Evolutionary conservation across 2,888 invertebrate genomes (phyloP), one percentile per base, ranked within the genome.

Genomic region (Argyresthia goedartella): DNA sequence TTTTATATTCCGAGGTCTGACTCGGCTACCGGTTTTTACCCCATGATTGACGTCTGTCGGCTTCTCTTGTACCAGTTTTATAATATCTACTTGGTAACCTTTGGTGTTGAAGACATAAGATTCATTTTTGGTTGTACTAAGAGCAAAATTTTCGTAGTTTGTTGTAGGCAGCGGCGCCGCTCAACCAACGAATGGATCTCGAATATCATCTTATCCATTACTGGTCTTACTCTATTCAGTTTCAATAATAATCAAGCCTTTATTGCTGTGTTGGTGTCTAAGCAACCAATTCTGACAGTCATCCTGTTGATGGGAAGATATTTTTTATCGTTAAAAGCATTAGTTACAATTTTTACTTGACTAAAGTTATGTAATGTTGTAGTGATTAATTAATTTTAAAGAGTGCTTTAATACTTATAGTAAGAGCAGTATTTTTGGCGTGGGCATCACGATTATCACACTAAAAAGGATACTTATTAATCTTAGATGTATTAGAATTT

Each of bases 1-100:
- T 50, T 50, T 50, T 34, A 50, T 43, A 43, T 43, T 50, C 44
- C 33, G 75, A 76, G 69, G 75, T 81, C 79, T 76, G 78, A 73
- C 70, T 73, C 72, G 71, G 67, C 85, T 86, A 86, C 85, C 85
- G 85, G 85, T 85, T 85, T 84, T 86, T 81, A 84, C 74, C 79
- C 78, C 71, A 72, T 81, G 85, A 85, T 85, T 84, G 85, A 86
- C 85, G 84, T 79, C 81, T 85, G 85, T 82, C 85, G 81, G 82
- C 81, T 81, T 71, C 75, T 78, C 74, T 80, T 79, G 56, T 62
- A 62, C 79, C 63, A 73, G 59, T 50, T 66, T 71, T 66, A 53
- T 35, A 55, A 52, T 66, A 54, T 62, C 39, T 34, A 25, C 53
- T 48, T 33, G 42, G 2, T 50, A 51, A 54, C 36, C 60, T 54